Percentiles rank a stretch among this genome's conserved stretches.
Evolutionary conservation across 2,888 invertebrate genomes (phyloP).

Genomic region (Cabera pusaria): DNA sequence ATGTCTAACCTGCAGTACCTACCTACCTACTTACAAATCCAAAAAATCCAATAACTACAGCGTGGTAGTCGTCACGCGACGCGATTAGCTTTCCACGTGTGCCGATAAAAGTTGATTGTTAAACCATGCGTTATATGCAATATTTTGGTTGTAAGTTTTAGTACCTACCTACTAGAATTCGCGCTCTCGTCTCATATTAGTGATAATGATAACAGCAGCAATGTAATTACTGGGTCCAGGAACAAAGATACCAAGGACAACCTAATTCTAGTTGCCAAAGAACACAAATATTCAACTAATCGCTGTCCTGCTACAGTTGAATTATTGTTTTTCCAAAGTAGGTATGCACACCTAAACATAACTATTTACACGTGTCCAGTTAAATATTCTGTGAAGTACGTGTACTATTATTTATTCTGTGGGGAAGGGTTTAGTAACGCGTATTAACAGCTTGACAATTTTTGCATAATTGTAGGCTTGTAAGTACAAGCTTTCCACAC

Average conservation of each 20-base stretch:
- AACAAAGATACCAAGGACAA: too few relatives aligned
- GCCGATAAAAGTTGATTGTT: slow-evolving; percentile 54
- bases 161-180: too few relatives aligned
- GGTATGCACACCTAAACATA: too few relatives aligned
- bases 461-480: slow-evolving; percentile 46
- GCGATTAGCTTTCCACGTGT: slow-evolving; percentile 58
- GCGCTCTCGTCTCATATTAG: too few relatives aligned
- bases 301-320: slow-evolving; percentile 1
- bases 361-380: slow-evolving; percentile 8
- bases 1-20: too few relatives aligned
- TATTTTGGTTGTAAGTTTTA: slow-evolving; percentile 21
- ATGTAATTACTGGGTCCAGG: too few relatives aligned
- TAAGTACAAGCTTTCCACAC: slow-evolving; percentile 64
- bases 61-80: slow-evolving; percentile 40
- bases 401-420: slow-evolving; percentile 20
- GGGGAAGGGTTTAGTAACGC: slow-evolving; percentile 33
- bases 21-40: too few relatives aligned
- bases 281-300: too few relatives aligned
- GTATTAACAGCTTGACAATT: slow-evolving; percentile 38
- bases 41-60: too few relatives aligned
- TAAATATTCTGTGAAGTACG: slow-evolving; percentile 23
- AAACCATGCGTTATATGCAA: slow-evolving; percentile 7
- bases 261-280: too few relatives aligned
- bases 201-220: too few relatives aligned
- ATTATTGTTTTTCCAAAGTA: not conserved